Evolutionary conservation across 2,797 vertebrate species (phyloP), one percentile per base, ranked within the genome.

Genomic region (Caiman crocodilus): DNA sequence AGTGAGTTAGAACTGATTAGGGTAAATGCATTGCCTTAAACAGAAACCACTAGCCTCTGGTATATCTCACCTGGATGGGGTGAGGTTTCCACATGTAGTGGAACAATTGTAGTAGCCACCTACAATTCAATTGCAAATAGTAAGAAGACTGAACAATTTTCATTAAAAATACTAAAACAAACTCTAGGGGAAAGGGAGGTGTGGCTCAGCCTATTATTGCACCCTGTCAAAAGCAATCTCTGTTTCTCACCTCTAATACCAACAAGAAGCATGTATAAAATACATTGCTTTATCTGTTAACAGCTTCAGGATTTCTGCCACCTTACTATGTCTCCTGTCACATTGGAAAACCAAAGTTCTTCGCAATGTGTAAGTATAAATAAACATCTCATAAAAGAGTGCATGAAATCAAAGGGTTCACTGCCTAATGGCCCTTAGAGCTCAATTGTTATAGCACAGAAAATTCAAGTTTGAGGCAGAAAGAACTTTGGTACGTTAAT

Each of bases 181-280:
- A 91, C 26, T 28, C 58, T 15, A 91, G 91, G 71, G 84, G 87
- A 79, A 80, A 86, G 28, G 80, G 80, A 0, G 14, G 82, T 89
- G 89, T 91, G 89, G 65, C 58, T 94, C 94, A 79, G 63, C 85
- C 77, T 30, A 60, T 20, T 16, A 23, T 30, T 85, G 35, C 67
- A 60, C 67, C 60, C 87, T 95, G 94, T 94, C 95, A 95, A 87
- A 93, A 91, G 59, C 11, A 87, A 94, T 95, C 76, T 92, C 28
- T 32, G 13, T 87, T 88, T 89, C 76, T 79, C 76, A 76, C 16
- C 28, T 50, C 56, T 75, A 67, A 79, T 60, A 35, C 15, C 73
- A 87, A 60, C 12, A n/a, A 77, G 61, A 60, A 85, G 88, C 71
- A 93, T 75, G 55, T 84, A 90, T 90, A 95, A 96, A 93, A 92